Percentiles rank a stretch among this genome's conserved stretches.
Evolutionary conservation across 2,888 invertebrate genomes (phyloP).

Genomic region (Achlya flavicornis): DNA sequence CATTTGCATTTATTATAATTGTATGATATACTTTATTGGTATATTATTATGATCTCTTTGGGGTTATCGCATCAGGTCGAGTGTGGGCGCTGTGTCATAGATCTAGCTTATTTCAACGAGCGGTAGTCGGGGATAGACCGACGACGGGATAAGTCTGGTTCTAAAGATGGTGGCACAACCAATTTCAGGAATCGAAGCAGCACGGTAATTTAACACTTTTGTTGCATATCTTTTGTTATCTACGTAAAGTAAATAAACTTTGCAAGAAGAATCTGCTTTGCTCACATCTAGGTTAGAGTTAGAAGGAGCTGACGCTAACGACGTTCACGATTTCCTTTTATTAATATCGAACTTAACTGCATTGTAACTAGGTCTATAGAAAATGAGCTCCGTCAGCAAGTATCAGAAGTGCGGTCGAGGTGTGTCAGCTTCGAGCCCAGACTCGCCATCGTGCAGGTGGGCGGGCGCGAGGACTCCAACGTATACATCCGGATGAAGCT

Average conservation of each 20-base stretch:
- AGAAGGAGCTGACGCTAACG: not conserved
- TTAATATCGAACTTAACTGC: not conserved
- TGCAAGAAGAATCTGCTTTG: no score
- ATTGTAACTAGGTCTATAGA: slow-evolving; percentile 86
- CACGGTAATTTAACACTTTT: slow-evolving; percentile 80
- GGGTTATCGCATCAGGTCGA: slow-evolving; percentile 58
- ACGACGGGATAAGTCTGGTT: slow-evolving; percentile 54
- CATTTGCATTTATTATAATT: slow-evolving; percentile 20
- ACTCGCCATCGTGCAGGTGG: slow-evolving; percentile 97
- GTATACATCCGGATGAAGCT: slow-evolving; percentile 99
- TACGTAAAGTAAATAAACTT: no score
- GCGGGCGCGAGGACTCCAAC: slow-evolving; percentile 97
- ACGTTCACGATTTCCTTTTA: not conserved
- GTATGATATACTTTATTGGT: not conserved
- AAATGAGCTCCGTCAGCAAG: slow-evolving; percentile 86
- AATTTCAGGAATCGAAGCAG: slow-evolving; percentile 87
- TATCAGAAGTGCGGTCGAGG: slow-evolving; percentile 81
- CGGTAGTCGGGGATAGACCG: slow-evolving; percentile 47
- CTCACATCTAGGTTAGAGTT: not conserved
- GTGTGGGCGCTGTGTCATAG: slow-evolving; percentile 26
- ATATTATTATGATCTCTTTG: slow-evolving; percentile 45
- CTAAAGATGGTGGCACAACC: slow-evolving; percentile 67
- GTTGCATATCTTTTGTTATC: not conserved
- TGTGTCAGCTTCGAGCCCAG: slow-evolving; percentile 88
- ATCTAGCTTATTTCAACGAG: slow-evolving; percentile 16